Percentiles rank a stretch among this genome's conserved stretches.
These are phyloP conservation scores for Mechanitis mazaeus DNA, from an alignment of 2,888 invertebrate species.

Conservation along the genomic window DNA sequence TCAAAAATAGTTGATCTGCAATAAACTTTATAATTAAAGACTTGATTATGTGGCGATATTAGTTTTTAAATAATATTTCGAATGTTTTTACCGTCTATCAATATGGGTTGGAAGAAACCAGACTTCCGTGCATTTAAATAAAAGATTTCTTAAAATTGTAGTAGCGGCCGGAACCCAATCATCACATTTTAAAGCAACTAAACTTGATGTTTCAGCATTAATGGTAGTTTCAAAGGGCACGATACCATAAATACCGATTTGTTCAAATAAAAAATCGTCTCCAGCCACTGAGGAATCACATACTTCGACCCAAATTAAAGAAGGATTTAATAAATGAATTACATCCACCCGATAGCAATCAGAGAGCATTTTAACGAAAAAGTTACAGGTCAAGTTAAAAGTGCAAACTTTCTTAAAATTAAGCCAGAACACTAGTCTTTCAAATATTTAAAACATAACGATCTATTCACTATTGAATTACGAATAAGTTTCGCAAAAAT, in stretches of 20 bases:
- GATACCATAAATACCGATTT: constrained; percentile 57
- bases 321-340: constrained; percentile 50
- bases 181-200: constrained; percentile 34
- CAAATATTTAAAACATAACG: too few species aligned
- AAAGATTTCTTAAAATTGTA: constrained; percentile 37
- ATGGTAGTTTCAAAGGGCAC: constrained; percentile 43
- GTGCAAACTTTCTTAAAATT: too few species aligned
- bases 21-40: constrained; percentile 17
- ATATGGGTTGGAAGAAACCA: constrained; percentile 48
- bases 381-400: too few species aligned
- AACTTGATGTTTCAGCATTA: constrained; percentile 30
- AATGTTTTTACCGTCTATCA: constrained; percentile 45
- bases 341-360: constrained; percentile 52
- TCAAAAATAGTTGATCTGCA: constrained; percentile 58
- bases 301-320: constrained; percentile 57
- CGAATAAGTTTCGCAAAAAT: too few species aligned
- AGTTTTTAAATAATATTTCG: constrained; percentile 2
- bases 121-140: constrained; percentile 38
- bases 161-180: constrained; percentile 49
- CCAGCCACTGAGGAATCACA: constrained; percentile 18
- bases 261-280: constrained; percentile 46
- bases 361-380: constrained; percentile 24
- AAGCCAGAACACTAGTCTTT: not conserved
- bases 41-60: constrained; percentile 2
- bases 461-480: too few species aligned